phyloP scores from a whole-genome alignment of 2,888 invertebrate genomes.

The Phasia obesa region DNA sequence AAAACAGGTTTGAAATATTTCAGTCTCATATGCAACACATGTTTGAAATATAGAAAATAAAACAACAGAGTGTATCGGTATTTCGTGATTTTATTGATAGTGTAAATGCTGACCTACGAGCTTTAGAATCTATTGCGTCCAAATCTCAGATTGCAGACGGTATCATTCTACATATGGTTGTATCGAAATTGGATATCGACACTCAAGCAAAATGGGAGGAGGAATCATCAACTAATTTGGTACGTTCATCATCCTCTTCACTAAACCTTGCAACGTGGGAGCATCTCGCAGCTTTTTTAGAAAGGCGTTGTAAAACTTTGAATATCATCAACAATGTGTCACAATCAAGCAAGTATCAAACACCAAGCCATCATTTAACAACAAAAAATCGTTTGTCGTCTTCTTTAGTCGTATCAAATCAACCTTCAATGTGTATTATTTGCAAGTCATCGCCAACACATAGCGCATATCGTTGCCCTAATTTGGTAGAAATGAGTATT shows the following conservation, averaged over 20 bases:
- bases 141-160: constrained; percentile 36
- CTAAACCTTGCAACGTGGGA: constrained; percentile 44
- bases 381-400: constrained; percentile 13
- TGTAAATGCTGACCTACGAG: constrained; percentile 53
- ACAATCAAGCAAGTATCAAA: background rate
- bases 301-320: constrained; percentile 44
- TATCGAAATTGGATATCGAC: constrained; percentile 49
- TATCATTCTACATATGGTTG: constrained; percentile 50
- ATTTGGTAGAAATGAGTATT: constrained; percentile 24
- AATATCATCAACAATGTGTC: constrained; percentile 1
- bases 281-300: constrained; percentile 46
- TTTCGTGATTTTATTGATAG: constrained; percentile 55
- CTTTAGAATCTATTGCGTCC: constrained; percentile 57
- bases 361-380: background rate
- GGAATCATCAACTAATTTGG: constrained; percentile 38
- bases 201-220: constrained; percentile 63
- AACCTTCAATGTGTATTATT: constrained; percentile 15
- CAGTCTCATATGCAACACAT: constrained; percentile 53
- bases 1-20: constrained; percentile 21
- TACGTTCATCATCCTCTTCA: background rate
- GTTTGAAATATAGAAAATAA: constrained; percentile 54
- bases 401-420: constrained; percentile 2
- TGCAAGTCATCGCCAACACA: constrained; percentile 24
- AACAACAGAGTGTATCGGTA: constrained; percentile 17
- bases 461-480: constrained; percentile 34